Percentiles rank a stretch among this genome's conserved stretches.
Conservation (phyloP, 2,888 invertebrate species). For the Leptinotarsa peninsularis region DNA sequence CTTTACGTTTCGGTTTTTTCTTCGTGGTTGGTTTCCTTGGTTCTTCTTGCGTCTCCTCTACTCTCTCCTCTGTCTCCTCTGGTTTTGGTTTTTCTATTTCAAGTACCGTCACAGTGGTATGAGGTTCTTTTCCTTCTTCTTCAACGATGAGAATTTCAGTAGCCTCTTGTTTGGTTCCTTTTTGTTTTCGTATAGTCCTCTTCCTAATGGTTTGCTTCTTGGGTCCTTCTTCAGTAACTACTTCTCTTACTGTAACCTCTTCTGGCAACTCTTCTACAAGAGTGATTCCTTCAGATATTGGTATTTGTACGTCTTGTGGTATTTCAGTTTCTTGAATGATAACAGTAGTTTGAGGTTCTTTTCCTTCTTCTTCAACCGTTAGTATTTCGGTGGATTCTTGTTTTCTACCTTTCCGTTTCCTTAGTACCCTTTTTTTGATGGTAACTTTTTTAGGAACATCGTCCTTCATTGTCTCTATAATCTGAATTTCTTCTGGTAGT, state of each 20-base stretch:
- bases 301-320: conserved; percentile 39
- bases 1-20: conserved; percentile 32
- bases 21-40: conserved; percentile 21
- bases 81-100: conserved; percentile 53
- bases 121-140: conserved; percentile 55
- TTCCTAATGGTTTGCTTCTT: conserved; percentile 57
- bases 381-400: conserved; percentile 66
- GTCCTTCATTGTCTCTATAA: conserved; percentile 52
- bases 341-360: conserved; percentile 63
- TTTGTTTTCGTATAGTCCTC: conserved; percentile 59
- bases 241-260: conserved; percentile 45
- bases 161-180: conserved; percentile 58
- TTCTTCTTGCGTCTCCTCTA: conserved; percentile 36
- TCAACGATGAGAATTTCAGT: conserved; percentile 58
- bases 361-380: conserved; percentile 65
- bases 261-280: conserved; percentile 49
- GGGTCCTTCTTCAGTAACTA: conserved; percentile 46
- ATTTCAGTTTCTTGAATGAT: conserved; percentile 52
- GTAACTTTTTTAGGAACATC: conserved; percentile 56
- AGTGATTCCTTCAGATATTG: conserved; percentile 44
- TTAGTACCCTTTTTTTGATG: conserved; percentile 64
- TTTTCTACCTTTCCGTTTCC: conserved; percentile 63
- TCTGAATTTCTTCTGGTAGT: conserved; percentile 53
- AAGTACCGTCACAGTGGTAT: conserved; percentile 52
- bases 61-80: conserved; percentile 39